Base-by-base conservation (phyloP, 2,113 vertebrate species). In the Dasypus novemcinctus region DNA sequence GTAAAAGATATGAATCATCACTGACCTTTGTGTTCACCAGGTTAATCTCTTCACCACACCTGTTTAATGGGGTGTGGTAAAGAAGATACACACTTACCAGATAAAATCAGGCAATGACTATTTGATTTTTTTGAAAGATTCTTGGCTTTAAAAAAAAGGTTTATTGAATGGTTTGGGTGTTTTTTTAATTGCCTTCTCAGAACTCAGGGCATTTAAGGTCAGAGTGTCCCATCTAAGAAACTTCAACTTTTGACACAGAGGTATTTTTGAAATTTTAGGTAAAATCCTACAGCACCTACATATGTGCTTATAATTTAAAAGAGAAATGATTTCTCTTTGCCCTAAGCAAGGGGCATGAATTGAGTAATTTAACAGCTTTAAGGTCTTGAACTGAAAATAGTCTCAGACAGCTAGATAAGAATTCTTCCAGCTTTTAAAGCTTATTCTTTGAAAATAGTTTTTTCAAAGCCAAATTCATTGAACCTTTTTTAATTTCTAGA, bases 301-400 rank as follows among this genome's bases (percentile, higher is more conserved):
- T 76, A 17, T 71, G 5, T 49, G 18, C 75, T 8, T 75, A 23
- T 21, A 25, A 64, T 52, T 64, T 76, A 71, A 86, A 41, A 82
- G 71, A 95, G 89, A 82, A 91, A 72, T 83, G 64, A 49, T 29
- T 90, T 95, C 41, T 66, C 69, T 92, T 61, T 87, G 86, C 31
- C 36, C 10, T 72, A 72, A 74, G 63, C 46, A 52, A 57, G 11
- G 69, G 43, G 5, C 38, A n/a, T n/a, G 54, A 90, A 90, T 83
- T 74, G 54, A 82, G 38, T 63, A 79, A 29, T 72, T 82, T 21
- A 8, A 43, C 6, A 83, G 54, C 69, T 78, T 68, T 78, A 79
- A 66, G 76, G 84, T 14, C 0, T 11, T 68, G 49, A 27, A 17
- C 36, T 91, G 14, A n/a, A 72, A 59, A 78, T 52, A 41, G 31